Percentiles rank a stretch among this genome's conserved stretches.
Conservation (phyloP, 2,888 invertebrate genomes). For the Eledona agricola region DNA sequence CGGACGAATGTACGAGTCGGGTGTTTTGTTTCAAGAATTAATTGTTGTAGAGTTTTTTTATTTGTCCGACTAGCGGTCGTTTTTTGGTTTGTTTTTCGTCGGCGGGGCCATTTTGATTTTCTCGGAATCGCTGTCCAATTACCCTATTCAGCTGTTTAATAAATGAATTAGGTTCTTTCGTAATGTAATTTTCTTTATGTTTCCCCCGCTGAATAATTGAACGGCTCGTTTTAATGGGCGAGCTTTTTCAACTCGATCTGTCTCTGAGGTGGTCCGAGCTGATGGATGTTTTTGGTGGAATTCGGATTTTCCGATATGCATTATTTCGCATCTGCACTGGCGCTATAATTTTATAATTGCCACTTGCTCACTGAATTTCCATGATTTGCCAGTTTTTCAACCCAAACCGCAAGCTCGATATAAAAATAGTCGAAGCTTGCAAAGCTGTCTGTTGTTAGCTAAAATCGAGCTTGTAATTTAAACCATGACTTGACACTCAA, state of each 20-base stretch:
- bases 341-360: no score
- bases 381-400: no score
- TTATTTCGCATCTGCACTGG: no score
- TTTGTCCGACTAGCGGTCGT: conserved; percentile 48
- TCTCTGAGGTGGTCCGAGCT: conserved; percentile 23
- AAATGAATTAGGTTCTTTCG: conserved; percentile 58
- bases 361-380: no score
- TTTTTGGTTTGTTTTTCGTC: conserved; percentile 54
- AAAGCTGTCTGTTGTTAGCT: no score
- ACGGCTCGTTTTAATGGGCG: conserved; percentile 48
- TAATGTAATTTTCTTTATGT: conserved; percentile 57
- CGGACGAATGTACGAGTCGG: conserved; percentile 49
- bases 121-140: conserved; percentile 60
- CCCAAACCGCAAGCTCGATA: no score
- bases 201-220: conserved; percentile 52
- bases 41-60: conserved; percentile 52
- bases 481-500: no score
- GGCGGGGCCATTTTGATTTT: conserved; percentile 59
- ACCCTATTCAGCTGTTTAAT: conserved; percentile 57
- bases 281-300: not conserved
- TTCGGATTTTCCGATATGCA: not conserved
- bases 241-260: conserved; percentile 35
- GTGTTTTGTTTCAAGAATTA: conserved; percentile 61
- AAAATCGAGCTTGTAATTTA: no score
- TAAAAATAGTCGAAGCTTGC: no score